Conservation (phyloP, 2,797 vertebrate species). For the Sebastes glaucus region DNA sequence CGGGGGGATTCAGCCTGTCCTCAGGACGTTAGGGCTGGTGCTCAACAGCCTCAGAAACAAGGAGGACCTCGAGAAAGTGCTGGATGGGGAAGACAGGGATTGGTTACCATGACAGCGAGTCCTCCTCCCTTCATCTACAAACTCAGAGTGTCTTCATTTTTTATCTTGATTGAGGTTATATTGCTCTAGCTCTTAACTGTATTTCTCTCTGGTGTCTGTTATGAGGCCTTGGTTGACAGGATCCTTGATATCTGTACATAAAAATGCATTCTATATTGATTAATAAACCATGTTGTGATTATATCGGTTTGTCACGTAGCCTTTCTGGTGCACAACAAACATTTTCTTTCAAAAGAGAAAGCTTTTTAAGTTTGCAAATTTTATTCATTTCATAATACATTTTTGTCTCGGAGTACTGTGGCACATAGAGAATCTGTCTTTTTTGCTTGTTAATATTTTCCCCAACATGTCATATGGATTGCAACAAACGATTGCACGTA, state of each 20-base stretch:
- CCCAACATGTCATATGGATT: conserved; percentile 67
- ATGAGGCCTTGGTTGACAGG: conserved; percentile 21
- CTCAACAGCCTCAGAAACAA: conserved; percentile 81
- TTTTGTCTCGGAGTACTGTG: conserved; percentile 74
- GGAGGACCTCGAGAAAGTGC: conserved; percentile 59
- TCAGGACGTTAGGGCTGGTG: conserved; percentile 81
- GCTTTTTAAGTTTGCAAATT: conserved; percentile 75
- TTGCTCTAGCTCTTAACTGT: conserved; percentile 15
- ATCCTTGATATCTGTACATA: conserved; percentile 69
- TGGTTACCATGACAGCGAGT: conserved; percentile 80
- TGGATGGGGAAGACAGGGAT: conserved; percentile 65
- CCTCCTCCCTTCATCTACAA: conserved; percentile 21
- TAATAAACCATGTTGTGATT: conserved; percentile 78
- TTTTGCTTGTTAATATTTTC: conserved; percentile 75
- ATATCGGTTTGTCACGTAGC: background rate
- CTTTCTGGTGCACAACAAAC: conserved; percentile 3
- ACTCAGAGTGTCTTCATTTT: conserved; percentile 35
- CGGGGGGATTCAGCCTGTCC: conserved; percentile 67
- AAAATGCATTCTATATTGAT: conserved; percentile 78
- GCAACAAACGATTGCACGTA: conserved; percentile 74
- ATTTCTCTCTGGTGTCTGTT: conserved; percentile 46
- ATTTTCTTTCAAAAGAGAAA: background rate
- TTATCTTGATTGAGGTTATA: conserved; percentile 14
- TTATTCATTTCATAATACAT: conserved; percentile 82
- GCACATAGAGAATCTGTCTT: conserved; percentile 78